Base-by-base conservation (phyloP, 2,797 vertebrate genomes). In the Luscinia luscinia region DNA sequence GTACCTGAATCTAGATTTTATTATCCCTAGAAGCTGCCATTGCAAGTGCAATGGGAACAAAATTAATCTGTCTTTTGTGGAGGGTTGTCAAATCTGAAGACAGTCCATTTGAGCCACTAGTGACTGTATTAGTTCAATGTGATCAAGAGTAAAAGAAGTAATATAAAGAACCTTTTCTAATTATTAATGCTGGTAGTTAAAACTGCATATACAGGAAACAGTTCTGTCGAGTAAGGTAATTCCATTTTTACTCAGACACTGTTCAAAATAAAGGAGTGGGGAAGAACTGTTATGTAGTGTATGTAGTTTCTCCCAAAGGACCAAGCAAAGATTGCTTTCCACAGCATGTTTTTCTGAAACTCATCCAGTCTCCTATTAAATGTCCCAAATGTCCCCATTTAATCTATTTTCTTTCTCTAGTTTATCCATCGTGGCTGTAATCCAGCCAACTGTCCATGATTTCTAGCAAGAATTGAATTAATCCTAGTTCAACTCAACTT, bases 191-290 rank as follows among this genome's bases (percentile, higher is more conserved):
- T 76, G 22, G 61, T 82, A 84, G 70, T 61, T 95, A 89, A 78
- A 90, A 90, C 41, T 90, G 76, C 66, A 52, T 59, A 66, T 78
- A 80, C 22, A 91, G 58, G 82, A 89, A 89, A 49, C 23, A 84
- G 73, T 94, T 94, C 70, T 93, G 91, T 95, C 5, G 63, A 94
- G 89, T 94, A 95, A 93, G 91, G 63, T 92, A 73, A 69, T 92
- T 96, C 91, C 82, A 84, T 94, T 95, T 96, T 96, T 91, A 88
- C 48, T 75, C 55, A 76, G 70, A 52, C 38, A 66, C 59, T 94
- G 87, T 81, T 88, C 55, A 90, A 85, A 94, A 69, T 91, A 82
- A 81, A 81, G 57, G 9, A 8, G 17, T 24, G 30, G 13, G 63
- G 62, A 90, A 89, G 70, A 77, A 27, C 68, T 64, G 20, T 84